phyloP scores from a whole-genome alignment of 2,113 vertebrate genomes.

The Lepisosteus oculatus region DNA sequence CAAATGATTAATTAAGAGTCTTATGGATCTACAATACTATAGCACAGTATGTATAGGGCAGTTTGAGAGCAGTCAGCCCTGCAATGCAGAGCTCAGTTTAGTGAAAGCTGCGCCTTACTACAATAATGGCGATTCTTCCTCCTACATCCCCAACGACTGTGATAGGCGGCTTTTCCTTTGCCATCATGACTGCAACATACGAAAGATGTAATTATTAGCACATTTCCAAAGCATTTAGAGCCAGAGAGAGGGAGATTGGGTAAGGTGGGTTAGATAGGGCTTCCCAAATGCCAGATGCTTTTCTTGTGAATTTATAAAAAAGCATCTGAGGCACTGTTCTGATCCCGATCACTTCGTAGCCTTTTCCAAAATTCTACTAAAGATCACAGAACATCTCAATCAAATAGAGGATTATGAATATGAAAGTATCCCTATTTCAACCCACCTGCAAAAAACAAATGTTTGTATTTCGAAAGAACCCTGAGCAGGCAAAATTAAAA shows the following conservation, averaged over 20 bases:
- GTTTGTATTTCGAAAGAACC: conserved; percentile 38
- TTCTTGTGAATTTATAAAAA: conserved; percentile 16
- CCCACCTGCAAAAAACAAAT: conserved; percentile 50
- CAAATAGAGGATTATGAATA: too few species aligned
- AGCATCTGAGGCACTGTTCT: not conserved
- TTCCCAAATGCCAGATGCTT: conserved; percentile 7
- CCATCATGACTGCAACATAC: conserved; percentile 88
- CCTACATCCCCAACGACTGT: conserved; percentile 97
- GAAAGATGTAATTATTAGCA: conserved; percentile 22
- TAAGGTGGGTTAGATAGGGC: conserved; percentile 60
- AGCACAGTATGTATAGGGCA: too few species aligned
- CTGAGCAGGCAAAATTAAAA: conserved; percentile 66
- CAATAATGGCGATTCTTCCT: conserved; percentile 94
- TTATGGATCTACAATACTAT: too few species aligned
- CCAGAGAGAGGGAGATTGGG: conserved; percentile 55
- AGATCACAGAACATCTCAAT: too few species aligned
- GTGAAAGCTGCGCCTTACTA: conserved; percentile 68
- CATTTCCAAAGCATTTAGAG: not conserved
- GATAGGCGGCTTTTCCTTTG: conserved; percentile 97
- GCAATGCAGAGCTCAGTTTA: too few species aligned
- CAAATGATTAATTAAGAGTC: too few species aligned
- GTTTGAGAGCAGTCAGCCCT: too few species aligned
- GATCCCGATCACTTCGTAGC: not conserved
- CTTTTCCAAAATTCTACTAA: not conserved
- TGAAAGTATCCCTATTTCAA: conserved; percentile 59